These are phyloP conservation scores for Cancer borealis DNA, from an alignment of 2,888 invertebrate species.

Conservation along the genomic window DNA sequence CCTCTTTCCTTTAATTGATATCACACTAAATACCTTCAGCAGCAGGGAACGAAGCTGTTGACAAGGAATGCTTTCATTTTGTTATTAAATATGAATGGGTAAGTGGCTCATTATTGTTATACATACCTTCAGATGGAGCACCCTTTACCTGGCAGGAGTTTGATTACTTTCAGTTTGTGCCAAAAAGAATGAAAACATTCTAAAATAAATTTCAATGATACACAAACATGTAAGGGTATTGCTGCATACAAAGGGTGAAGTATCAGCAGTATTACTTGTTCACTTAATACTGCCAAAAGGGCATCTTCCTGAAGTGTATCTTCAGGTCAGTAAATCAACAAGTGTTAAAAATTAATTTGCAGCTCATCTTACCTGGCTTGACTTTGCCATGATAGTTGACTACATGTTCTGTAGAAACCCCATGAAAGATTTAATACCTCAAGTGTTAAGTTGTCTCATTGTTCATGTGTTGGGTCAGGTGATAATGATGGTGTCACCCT, in stretches of 20 bases:
- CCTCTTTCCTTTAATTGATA: conserved; percentile 44
- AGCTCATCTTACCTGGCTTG: conserved; percentile 72
- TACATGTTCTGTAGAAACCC: conserved; percentile 73
- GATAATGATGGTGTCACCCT: conserved; percentile 59
- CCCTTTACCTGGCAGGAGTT: conserved; percentile 49
- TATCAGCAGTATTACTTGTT: neutral
- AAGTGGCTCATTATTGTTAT: conserved; percentile 46
- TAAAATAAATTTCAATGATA: neutral
- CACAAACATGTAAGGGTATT: neutral
- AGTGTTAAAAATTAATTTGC: conserved; percentile 53
- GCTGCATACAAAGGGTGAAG: neutral
- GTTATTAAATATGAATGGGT: conserved; percentile 35
- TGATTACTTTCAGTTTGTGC: conserved; percentile 34
- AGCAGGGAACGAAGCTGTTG: conserved; percentile 18
- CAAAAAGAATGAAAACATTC: neutral
- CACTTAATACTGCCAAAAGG: conserved; percentile 28
- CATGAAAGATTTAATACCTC: conserved; percentile 74
- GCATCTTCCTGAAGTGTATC: conserved; percentile 51
- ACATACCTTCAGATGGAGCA: conserved; percentile 61
- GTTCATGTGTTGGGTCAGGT: conserved; percentile 69
- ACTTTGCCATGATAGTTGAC: conserved; percentile 68
- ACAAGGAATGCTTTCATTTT: conserved; percentile 58
- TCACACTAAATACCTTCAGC: conserved; percentile 16
- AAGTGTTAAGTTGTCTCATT: conserved; percentile 72
- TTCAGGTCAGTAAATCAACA: conserved; percentile 67